Conservation (phyloP, 2,888 invertebrate genomes). For the Heterodera filipjevi region DNA sequence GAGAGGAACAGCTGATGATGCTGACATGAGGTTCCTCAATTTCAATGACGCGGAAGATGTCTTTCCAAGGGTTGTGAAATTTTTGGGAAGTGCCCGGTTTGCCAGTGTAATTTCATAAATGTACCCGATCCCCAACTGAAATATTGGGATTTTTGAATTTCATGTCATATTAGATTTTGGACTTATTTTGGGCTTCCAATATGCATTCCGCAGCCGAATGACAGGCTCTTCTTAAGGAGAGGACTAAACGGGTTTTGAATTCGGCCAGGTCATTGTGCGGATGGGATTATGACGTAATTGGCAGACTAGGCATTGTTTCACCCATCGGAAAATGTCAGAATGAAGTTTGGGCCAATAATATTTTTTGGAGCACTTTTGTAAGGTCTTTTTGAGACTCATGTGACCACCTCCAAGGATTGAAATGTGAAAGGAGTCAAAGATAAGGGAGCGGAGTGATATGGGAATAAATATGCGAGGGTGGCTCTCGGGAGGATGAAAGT, state of each 20-base stretch:
- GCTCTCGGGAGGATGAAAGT: background rate
- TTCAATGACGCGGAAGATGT: too few species aligned
- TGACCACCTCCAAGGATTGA: conserved; percentile 42
- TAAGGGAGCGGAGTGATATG: conserved; percentile 5
- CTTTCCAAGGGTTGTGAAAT: too few species aligned
- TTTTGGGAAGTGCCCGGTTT: too few species aligned
- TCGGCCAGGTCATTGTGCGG: conserved; percentile 8
- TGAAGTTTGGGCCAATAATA: conserved; percentile 42
- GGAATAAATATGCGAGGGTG: conserved; percentile 1
- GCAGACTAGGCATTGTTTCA: conserved; percentile 35
- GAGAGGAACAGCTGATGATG: background rate
- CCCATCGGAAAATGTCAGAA: conserved; percentile 17
- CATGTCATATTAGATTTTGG: too few species aligned
- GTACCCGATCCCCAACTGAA: too few species aligned
- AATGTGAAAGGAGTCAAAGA: conserved; percentile 39
- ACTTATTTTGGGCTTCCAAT: too few species aligned
- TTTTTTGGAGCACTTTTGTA: conserved; percentile 29
- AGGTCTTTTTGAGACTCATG: conserved; percentile 36
- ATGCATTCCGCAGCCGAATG: background rate
- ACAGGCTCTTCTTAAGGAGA: conserved; percentile 5
- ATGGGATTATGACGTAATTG: conserved; percentile 30
- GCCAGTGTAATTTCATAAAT: too few species aligned
- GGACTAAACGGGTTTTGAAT: background rate
- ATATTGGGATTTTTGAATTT: too few species aligned
- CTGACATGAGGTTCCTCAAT: conserved; percentile 8